Evolutionary conservation across 2,797 vertebrate species (phyloP).

Genomic region (Luscinia megarhynchos): DNA sequence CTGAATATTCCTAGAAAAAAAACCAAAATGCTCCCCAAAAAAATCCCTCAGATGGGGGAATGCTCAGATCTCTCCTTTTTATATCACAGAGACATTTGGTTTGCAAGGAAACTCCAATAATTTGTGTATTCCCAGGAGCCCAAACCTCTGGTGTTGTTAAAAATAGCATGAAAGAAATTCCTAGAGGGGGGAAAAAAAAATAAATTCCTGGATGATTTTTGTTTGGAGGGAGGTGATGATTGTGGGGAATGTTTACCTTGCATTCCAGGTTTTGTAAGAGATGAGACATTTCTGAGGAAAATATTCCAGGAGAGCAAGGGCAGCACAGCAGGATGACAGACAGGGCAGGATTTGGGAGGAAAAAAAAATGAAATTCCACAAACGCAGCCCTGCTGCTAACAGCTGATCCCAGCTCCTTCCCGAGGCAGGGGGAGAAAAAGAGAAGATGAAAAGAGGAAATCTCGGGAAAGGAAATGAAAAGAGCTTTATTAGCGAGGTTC

Average conservation of each 20-base stretch:
- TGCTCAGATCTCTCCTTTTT: neutral
- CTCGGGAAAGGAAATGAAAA: conserved; percentile 84
- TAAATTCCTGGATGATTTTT: neutral
- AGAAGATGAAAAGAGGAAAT: conserved; percentile 74
- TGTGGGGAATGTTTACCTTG: neutral
- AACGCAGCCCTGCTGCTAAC: neutral
- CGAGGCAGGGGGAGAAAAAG: conserved; percentile 42
- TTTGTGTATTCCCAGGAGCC: conserved; percentile 25
- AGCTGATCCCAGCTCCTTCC: conserved; percentile 46
- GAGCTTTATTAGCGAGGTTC: conserved; percentile 80
- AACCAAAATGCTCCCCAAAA: neutral
- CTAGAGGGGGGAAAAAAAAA: neutral
- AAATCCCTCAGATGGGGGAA: neutral
- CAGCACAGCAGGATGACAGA: neutral
- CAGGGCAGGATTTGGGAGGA: neutral
- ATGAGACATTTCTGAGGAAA: neutral
- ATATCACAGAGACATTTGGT: neutral
- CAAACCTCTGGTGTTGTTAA: conserved; percentile 42
- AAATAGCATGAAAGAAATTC: conserved; percentile 37
- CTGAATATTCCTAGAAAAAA: neutral
- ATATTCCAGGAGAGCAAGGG: neutral
- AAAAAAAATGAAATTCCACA: conserved; percentile 2
- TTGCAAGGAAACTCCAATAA: neutral
- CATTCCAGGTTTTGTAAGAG: neutral
- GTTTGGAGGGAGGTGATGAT: neutral